phyloP scores from a whole-genome alignment of 2,888 invertebrate genomes.

The Apantesis nais region DNA sequence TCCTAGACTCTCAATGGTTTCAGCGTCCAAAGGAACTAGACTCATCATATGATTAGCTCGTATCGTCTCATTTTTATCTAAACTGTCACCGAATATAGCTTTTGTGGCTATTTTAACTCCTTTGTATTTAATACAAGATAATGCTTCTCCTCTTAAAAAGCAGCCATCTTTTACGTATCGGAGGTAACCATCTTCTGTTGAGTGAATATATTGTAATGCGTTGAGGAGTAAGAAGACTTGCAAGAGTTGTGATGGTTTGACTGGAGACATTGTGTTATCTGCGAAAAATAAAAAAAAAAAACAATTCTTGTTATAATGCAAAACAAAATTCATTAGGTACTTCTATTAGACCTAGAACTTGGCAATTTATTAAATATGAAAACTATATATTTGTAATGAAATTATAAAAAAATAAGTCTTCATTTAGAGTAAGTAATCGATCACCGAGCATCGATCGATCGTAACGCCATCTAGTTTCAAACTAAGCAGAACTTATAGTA shows the following conservation, averaged over 20 bases:
- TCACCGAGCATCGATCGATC: no score
- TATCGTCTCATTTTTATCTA: slow-evolving; percentile 69
- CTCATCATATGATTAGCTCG: slow-evolving; percentile 70
- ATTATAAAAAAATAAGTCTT: no score
- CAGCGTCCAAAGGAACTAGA: slow-evolving; percentile 72
- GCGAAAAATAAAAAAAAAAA: slow-evolving; percentile 28
- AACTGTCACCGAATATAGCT: slow-evolving; percentile 68
- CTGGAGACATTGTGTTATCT: slow-evolving; percentile 45
- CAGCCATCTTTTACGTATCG: slow-evolving; percentile 78
- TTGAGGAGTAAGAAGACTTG: slow-evolving; percentile 45
- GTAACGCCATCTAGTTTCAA: no score
- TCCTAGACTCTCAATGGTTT: slow-evolving; percentile 60
- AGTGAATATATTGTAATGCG: slow-evolving; percentile 44
- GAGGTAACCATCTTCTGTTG: slow-evolving; percentile 72
- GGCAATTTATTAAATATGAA: no score
- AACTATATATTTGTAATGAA: no score
- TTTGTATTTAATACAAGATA: slow-evolving; percentile 78
- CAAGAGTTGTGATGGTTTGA: slow-evolving; percentile 25
- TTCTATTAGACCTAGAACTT: no score
- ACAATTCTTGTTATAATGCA: no score
- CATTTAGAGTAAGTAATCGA: no score
- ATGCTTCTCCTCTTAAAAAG: slow-evolving; percentile 70
- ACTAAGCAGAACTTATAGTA: no score
- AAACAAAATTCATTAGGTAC: no score
- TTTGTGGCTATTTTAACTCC: slow-evolving; percentile 76